Evolutionary conservation across 2,113 vertebrate genomes (phyloP), one percentile per base, ranked within the genome.

Genomic region (Corythornis vintsioides): DNA sequence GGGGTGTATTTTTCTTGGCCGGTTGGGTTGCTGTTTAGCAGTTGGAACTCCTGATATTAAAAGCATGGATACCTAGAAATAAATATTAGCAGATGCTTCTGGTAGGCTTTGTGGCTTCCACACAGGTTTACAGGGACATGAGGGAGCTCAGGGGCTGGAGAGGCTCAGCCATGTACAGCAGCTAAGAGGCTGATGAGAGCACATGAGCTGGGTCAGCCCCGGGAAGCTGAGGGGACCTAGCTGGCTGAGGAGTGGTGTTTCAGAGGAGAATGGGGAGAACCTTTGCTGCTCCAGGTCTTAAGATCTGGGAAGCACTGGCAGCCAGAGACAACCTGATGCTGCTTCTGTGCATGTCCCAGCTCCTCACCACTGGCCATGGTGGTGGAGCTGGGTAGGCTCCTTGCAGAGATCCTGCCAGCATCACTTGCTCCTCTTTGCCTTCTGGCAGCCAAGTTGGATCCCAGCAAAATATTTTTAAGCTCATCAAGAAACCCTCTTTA

Each of bases 61-160:
- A 75, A 70, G 22, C 52, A 38, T 20, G 10, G 16, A 3, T 73
- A 31, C 4, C 15, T 15, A 45, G 87, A 67, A 82, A 29, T 77
- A 25, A 50, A 21, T 31, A 5, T 31, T 40, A 35, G 24, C 20
- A 21, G 31, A 9, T 56, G 18, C 20, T 40, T 45, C 59, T 78
- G 31, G 20, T 66, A 33, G 61, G 31, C 61, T 28, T 4, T 14
- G 11, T 47, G 20, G 48, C 21, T 26, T 70, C 40, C 26, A 28
- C 6, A 2, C 2, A 8, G 28, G 43, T 19, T n/a, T 1, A 2
- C 10, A 31, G 20, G 48, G 31, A 15, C 0, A 0, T 0, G 2
- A 53, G 47, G 65, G 55, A 28, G 22, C 24, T 6, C 35, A 63
- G 45, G 14, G 38, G 25, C n/a, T 86, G 24, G 24, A 38, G 47